Base-by-base conservation (phyloP, 1,140 invertebrate species). In the Drosophila tsacasi region DNA sequence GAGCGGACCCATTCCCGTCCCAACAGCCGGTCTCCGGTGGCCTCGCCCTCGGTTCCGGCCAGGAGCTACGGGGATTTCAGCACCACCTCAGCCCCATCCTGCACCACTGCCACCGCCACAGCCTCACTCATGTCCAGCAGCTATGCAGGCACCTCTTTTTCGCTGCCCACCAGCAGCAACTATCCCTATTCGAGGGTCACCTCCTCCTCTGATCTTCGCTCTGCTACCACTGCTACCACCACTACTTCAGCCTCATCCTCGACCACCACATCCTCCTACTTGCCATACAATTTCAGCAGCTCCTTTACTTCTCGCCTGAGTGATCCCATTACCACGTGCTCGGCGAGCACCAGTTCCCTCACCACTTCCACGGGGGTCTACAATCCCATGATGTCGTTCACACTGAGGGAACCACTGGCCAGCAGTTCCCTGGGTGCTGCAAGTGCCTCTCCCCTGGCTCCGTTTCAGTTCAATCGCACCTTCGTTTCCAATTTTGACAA, bases 331-430 rank as follows among this genome's bases (percentile, higher is more conserved):
- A 35, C 66, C 40, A 81, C 66, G 42, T 62, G 55, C 44, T 47
- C 62, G 1, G 54, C 76, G n/a, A 80, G 37, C 19, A 65, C 81
- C 25, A 69, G 61, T 46, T 40, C 63, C 2, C 68, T 76, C 19
- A 79, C 83, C 35, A 81, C 85, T 21, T 75, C 78, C 50, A 90
- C 85, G 19, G 85, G 85, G 6, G 85, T 90, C 9, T 90, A 90
- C 52, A 90, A 90, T 79, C 85, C 85, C 61, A 91, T 90, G 82
- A 90, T 90, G 85, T 77, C 85, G 17, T 90, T 90, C 40, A 90
- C 85, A 17, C 63, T 90, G 47, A 62, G 85, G 32, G 86, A 90
- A 25, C 85, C 85, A 3, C 17, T 69, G 12, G 40, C 57, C 42
- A 42, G 55, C 54, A 50, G n/a, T 61, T 19, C 57, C 39, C 44